Conservation (phyloP, 2,113 vertebrate genomes). For the Sinocyclocheilus rhinocerous region DNA sequence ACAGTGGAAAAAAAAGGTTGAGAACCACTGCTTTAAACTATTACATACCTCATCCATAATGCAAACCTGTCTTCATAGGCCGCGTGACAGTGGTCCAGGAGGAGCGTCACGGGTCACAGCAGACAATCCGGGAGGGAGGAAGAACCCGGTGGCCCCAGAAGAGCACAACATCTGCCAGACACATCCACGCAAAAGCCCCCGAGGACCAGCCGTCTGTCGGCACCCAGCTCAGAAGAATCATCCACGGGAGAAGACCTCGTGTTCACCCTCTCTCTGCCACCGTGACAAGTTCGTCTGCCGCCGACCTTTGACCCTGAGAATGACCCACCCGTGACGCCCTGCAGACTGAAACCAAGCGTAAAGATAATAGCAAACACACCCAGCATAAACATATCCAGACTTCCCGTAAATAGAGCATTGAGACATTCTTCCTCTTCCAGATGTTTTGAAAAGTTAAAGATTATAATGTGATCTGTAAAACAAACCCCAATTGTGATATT, state of each 20-base stretch:
- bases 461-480: background rate
- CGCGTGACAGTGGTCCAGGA: conserved; percentile 36
- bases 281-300: conserved; percentile 2
- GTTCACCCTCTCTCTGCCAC: conserved; percentile 19
- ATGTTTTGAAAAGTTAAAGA: conserved; percentile 6
- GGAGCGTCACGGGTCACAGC: conserved; percentile 24
- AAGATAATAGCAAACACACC: conserved; percentile 12
- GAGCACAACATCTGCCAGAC: conserved; percentile 46
- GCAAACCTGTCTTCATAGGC: background rate
- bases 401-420: background rate
- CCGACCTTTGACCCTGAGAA: conserved; percentile 5
- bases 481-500: background rate
- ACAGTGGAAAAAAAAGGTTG: no score
- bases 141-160: background rate
- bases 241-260: conserved; percentile 18
- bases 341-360: background rate
- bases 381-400: conserved; percentile 6
- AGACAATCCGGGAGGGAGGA: background rate
- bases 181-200: background rate
- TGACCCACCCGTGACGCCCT: conserved; percentile 26
- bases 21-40: background rate
- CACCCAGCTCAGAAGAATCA: background rate
- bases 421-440: conserved; percentile 4
- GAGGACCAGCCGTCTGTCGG: conserved; percentile 5
- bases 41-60: background rate